Conservation (phyloP, 2,888 invertebrate species). For the Tetranychus truncatus region DNA sequence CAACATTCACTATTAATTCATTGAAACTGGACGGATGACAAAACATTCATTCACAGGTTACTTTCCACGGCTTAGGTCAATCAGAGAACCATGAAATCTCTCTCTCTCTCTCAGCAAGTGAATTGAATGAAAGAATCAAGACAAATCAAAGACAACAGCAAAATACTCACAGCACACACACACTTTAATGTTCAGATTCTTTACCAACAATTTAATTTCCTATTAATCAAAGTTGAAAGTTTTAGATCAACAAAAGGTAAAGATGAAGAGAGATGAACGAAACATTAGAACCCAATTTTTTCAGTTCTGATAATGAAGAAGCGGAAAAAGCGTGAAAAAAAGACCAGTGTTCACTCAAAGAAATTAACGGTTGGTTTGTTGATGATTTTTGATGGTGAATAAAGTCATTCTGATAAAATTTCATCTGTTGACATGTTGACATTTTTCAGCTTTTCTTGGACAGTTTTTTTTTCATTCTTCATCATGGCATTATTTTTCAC, state of each 20-base stretch:
- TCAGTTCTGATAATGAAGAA: neutral
- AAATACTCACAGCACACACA: neutral
- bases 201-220: neutral
- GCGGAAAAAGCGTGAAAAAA: neutral
- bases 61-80: neutral
- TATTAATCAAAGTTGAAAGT: neutral
- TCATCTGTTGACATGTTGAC: no score
- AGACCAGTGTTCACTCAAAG: no score
- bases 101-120: neutral
- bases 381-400: no score
- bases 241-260: neutral
- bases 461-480: no score
- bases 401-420: no score
- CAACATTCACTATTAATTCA: neutral
- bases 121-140: neutral
- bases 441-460: no score
- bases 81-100: neutral
- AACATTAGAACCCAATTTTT: neutral
- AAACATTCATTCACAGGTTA: neutral
- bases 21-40: neutral
- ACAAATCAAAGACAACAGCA: neutral
- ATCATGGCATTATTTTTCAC: no score
- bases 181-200: neutral
- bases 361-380: no score
- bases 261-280: neutral